Evolutionary conservation across 2,113 vertebrate genomes (phyloP).

Genomic region (Colossoma macropomum): DNA sequence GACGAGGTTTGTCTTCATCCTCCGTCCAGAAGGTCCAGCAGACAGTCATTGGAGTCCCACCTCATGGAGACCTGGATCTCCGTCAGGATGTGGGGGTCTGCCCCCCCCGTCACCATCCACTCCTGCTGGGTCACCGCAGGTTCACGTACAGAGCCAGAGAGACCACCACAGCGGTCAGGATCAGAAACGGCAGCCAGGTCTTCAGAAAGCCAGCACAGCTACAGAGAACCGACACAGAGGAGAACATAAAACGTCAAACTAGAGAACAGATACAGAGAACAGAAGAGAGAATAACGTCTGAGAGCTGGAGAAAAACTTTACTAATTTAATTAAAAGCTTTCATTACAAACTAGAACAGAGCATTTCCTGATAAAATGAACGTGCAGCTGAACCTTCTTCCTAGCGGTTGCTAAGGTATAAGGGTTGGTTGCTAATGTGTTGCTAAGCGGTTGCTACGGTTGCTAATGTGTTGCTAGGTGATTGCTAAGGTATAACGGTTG

Average conservation of each 20-base stretch:
- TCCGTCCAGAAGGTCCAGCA: constrained; percentile 42
- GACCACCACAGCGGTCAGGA: constrained; percentile 83
- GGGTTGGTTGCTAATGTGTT: no score
- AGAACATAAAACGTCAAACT: background rate
- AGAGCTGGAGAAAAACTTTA: no score
- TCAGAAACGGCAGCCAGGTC: constrained; percentile 95
- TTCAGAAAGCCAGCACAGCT: constrained; percentile 92
- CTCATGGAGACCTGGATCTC: constrained; percentile 5
- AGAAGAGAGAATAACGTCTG: no score
- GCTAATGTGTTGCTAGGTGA: no score
- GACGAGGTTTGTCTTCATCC: background rate
- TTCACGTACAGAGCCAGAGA: constrained; percentile 84
- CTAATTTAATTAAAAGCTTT: no score
- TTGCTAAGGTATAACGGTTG: no score
- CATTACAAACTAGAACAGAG: no score
- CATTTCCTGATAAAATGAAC: no score
- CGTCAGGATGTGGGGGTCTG: background rate
- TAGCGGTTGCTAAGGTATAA: no score
- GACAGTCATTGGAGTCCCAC: constrained; percentile 31
- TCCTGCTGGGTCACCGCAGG: constrained; percentile 81
- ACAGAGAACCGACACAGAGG: constrained; percentile 15
- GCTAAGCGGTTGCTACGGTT: no score
- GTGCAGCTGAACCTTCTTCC: no score
- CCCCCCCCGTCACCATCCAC: constrained; percentile 13
- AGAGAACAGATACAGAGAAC: background rate